Conservation (phyloP, 2,113 vertebrate genomes). For the Aegithalos caudatus region DNA sequence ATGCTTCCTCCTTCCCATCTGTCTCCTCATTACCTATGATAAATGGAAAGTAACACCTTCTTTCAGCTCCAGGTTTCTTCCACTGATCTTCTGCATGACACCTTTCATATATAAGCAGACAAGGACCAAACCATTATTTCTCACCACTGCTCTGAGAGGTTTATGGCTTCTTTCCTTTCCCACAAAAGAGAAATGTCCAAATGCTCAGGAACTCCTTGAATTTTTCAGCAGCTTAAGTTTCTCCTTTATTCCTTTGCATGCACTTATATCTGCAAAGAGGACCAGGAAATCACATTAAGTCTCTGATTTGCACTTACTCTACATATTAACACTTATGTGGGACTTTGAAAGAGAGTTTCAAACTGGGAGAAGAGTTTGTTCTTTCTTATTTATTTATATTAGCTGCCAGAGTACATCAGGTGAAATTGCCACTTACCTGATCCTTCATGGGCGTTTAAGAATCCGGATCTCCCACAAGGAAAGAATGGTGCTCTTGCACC, state of each 20-base stretch:
- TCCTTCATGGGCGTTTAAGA: background rate
- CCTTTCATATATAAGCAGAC: background rate
- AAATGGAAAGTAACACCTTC: slow-evolving; percentile 21
- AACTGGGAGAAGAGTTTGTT: background rate
- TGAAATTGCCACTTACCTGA: background rate
- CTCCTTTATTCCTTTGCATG: background rate
- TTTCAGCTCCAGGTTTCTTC: background rate
- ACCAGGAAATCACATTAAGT: background rate
- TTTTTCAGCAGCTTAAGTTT: background rate
- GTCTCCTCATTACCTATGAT: background rate
- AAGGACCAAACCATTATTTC: background rate
- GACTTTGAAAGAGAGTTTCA: background rate
- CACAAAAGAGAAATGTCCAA: background rate
- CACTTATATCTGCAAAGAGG: background rate
- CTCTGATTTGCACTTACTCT: background rate
- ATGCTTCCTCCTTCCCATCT: background rate
- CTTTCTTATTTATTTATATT: background rate
- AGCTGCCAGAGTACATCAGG: background rate
- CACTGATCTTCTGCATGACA: background rate
- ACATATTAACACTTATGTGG: background rate
- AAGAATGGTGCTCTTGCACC: background rate
- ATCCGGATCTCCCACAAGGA: background rate
- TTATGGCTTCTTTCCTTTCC: background rate
- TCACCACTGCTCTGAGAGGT: background rate
- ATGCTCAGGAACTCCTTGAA: background rate